phyloP scores from a whole-genome alignment of 1,140 invertebrate species.

The Saccostrea cuccullata region DNA sequence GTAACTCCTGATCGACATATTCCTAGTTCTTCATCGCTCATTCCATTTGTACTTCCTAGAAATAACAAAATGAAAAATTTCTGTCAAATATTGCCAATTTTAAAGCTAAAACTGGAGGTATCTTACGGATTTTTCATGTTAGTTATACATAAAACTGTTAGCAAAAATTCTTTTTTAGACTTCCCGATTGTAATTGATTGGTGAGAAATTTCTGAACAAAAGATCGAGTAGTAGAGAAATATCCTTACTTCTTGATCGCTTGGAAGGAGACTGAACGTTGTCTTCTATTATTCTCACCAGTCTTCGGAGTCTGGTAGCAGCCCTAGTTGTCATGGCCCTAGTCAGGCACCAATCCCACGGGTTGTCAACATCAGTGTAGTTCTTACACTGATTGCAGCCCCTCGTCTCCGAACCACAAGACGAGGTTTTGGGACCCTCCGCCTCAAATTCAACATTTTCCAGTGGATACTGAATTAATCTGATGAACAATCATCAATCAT shows the following conservation, averaged over 20 bases:
- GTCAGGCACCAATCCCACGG: conserved; percentile 58
- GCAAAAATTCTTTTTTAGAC: too few species aligned
- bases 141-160: too few species aligned
- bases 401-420: conserved; percentile 48
- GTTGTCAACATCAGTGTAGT: conserved; percentile 36
- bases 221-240: too few species aligned
- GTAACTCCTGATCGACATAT: conserved; percentile 5
- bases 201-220: too few species aligned
- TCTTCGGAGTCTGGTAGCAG: conserved; percentile 46
- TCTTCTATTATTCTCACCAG: conserved; percentile 45
- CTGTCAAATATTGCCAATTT: too few species aligned
- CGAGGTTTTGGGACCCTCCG: conserved; percentile 27
- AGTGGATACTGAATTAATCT: conserved; percentile 40
- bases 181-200: too few species aligned
- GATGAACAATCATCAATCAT: neutral
- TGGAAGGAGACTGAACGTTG: neutral
- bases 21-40: conserved; percentile 1
- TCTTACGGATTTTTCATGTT: too few species aligned
- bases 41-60: neutral
- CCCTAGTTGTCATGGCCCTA: conserved; percentile 56
- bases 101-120: too few species aligned
- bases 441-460: conserved; percentile 21
- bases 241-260: too few species aligned
- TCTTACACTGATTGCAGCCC: conserved; percentile 49
- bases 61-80: neutral